Evolutionary conservation across 2,888 invertebrate genomes (phyloP), one percentile per base, ranked within the genome.

Genomic region (Trachelus iudaicus): DNA sequence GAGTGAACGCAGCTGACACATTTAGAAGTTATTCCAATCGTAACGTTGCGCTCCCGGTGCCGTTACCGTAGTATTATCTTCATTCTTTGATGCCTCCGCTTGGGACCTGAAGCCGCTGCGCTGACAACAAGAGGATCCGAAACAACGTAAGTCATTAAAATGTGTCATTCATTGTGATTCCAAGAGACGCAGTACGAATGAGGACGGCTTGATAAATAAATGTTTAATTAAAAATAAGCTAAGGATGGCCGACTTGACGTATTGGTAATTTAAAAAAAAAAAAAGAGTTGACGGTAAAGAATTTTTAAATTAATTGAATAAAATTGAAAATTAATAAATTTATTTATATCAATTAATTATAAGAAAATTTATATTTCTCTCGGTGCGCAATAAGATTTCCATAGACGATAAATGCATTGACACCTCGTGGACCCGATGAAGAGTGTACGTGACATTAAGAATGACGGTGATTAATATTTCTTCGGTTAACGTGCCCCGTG

Each of bases 21-120:
- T 77, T 77, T 77, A 77, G 75, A 68, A 77, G 77, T 77, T 77
- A 77, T 77, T 77, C 77, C 77, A 75, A 75, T 77, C 77, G 77
- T 75, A 77, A 77, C 75, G 31, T 2, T 74, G 34, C 74, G 69
- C 75, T 35, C 37, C 37, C 40, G 75, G 69, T 77, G 75, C 75
- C 4, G 40, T 35, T 69, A 34, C 34, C 9, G 77, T 74, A 68
- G 69, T 73, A 12, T 40, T 34, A 71, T 71, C 76, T 76, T 34
- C 69, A 69, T 35, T 76, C 37, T 77, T 69, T 71, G 35, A 69
- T 69, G 69, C 40, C 75, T 77, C 37, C 69, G 75, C 75, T 37
- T 69, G 69, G 15, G 23, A 23, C 23, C 6, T 56, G 0, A 23
- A 23, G 1, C 23, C 23, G 35, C 23, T 56, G 23, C 56, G 56